phyloP scores from a whole-genome alignment of 2,888 invertebrate species.

The Drosophila eohydei region DNA sequence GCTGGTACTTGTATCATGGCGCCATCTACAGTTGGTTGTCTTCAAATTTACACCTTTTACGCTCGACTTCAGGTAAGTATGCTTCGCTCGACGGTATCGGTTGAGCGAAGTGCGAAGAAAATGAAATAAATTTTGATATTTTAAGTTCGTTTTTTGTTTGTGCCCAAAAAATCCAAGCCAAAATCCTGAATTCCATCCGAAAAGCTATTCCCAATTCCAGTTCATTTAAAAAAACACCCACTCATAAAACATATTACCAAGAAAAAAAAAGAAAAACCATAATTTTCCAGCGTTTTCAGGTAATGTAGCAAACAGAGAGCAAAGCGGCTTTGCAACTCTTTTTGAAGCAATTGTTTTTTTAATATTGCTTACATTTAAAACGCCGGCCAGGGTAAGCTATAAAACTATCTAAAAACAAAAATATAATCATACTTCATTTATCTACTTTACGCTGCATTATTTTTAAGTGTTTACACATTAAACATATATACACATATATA shows the following conservation, averaged over 20 bases:
- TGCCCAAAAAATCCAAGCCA: slow-evolving; percentile 17
- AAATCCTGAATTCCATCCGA: not conserved
- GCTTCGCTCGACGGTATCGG: slow-evolving; percentile 87
- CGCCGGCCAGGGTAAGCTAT: slow-evolving; percentile 72
- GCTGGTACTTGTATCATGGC: slow-evolving; percentile 41
- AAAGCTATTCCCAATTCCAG: slow-evolving; percentile 5
- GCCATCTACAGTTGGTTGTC: slow-evolving; percentile 19
- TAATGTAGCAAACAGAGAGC: slow-evolving; percentile 52
- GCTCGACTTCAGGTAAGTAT: slow-evolving; percentile 85
- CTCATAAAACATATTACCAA: slow-evolving; percentile 14
- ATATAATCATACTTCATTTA: slow-evolving; percentile 48
- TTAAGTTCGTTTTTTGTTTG: slow-evolving; percentile 66
- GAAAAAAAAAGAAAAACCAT: slow-evolving; percentile 11
- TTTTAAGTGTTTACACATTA: slow-evolving; percentile 58
- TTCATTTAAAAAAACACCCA: slow-evolving; percentile 12
- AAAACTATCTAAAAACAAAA: slow-evolving; percentile 27
- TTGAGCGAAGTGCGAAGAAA: slow-evolving; percentile 83
- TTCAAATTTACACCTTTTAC: not conserved
- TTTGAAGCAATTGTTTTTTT: slow-evolving; percentile 26
- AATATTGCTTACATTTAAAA: slow-evolving; percentile 48
- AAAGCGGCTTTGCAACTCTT: slow-evolving; percentile 31
- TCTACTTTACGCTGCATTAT: slow-evolving; percentile 57
- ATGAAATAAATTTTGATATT: slow-evolving; percentile 73
- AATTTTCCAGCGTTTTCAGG: slow-evolving; percentile 68
- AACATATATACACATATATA: slow-evolving; percentile 23